phyloP scores from a whole-genome alignment of 30 jellyfish, hydroid and myxozoan species.

The Hydractinia echinata region DNA sequence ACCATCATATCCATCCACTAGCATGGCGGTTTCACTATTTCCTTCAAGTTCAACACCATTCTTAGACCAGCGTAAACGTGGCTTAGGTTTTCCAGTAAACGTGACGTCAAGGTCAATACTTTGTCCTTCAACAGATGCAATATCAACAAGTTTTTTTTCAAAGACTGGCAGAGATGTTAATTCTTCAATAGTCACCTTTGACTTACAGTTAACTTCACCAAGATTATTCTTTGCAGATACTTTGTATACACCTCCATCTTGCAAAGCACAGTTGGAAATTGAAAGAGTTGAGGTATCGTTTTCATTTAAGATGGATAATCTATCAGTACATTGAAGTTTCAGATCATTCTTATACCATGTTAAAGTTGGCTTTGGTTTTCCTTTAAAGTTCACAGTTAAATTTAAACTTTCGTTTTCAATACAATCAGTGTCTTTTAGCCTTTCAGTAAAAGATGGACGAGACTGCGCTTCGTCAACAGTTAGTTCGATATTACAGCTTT shows the following conservation, averaged over 20 bases:
- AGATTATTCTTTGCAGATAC: slow-evolving; percentile 60
- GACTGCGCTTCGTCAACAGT: slow-evolving; percentile 65
- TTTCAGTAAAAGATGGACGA: slow-evolving; percentile 62
- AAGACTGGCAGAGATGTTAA: slow-evolving; percentile 53
- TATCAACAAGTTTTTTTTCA: slow-evolving; percentile 28
- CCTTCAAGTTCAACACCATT: slow-evolving; percentile 50
- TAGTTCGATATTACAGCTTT: slow-evolving; percentile 49
- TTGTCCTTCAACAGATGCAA: slow-evolving; percentile 43
- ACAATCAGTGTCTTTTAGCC: slow-evolving; percentile 31
- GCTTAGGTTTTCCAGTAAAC: slow-evolving; percentile 71
- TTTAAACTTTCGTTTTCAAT: slow-evolving; percentile 52
- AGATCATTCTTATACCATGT: slow-evolving; percentile 75
- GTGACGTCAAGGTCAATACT: slow-evolving; percentile 47
- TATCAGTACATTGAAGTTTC: slow-evolving; percentile 15
- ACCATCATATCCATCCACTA: slow-evolving; percentile 26
- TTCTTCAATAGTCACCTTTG: slow-evolving; percentile 56
- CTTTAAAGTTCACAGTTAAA: slow-evolving; percentile 53
- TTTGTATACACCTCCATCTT: slow-evolving; percentile 61
- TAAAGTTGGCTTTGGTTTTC: slow-evolving; percentile 75
- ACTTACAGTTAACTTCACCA: slow-evolving; percentile 72
- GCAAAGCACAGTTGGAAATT: slow-evolving; percentile 24
- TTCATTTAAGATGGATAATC: not conserved
- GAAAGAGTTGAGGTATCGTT: slow-evolving; percentile 11
- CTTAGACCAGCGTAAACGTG: slow-evolving; percentile 77
- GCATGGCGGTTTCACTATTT: not conserved